Conservation (phyloP, 1,140 invertebrate species). For the Sminthurides bifidus region DNA sequence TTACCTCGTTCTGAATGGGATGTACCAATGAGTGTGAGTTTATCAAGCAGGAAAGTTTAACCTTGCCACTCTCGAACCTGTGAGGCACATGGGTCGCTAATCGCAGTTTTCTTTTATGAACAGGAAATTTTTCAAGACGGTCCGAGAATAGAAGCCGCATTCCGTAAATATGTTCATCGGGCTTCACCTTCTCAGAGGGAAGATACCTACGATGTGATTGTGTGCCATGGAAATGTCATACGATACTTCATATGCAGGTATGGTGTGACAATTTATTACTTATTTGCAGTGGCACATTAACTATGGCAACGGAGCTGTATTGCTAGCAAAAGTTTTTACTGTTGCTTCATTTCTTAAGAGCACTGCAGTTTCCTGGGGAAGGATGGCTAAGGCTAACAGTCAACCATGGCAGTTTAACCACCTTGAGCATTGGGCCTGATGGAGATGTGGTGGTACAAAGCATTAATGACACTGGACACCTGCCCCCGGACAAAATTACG, state of each 20-base stretch:
- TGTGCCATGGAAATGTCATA: conserved; percentile 98
- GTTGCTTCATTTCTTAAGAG: conserved; percentile 53
- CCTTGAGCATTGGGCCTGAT: conserved; percentile 69
- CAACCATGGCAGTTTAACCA: conserved; percentile 87
- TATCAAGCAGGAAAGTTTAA: background rate
- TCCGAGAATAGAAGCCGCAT: conserved; percentile 92
- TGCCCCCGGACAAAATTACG: conserved; percentile 60
- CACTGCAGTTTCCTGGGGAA: conserved; percentile 92
- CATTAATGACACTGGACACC: conserved; percentile 79
- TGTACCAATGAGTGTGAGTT: conserved; percentile 58
- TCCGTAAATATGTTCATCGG: conserved; percentile 84
- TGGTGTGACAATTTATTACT: conserved; percentile 31
- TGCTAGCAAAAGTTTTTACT: conserved; percentile 5
- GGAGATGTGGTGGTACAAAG: conserved; percentile 68
- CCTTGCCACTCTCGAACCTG: background rate
- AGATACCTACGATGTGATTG: conserved; percentile 81
- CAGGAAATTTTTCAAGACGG: conserved; percentile 88
- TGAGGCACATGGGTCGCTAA: background rate
- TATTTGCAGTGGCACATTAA: background rate
- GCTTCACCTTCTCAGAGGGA: conserved; percentile 64
- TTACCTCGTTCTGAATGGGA: conserved; percentile 55
- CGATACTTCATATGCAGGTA: conserved; percentile 93
- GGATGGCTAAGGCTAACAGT: conserved; percentile 87
- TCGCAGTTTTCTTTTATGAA: conserved; percentile 33
- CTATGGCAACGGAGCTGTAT: background rate